Evolutionary conservation across 2,888 invertebrate species (phyloP).

Genomic region (Volucella inflata): DNA sequence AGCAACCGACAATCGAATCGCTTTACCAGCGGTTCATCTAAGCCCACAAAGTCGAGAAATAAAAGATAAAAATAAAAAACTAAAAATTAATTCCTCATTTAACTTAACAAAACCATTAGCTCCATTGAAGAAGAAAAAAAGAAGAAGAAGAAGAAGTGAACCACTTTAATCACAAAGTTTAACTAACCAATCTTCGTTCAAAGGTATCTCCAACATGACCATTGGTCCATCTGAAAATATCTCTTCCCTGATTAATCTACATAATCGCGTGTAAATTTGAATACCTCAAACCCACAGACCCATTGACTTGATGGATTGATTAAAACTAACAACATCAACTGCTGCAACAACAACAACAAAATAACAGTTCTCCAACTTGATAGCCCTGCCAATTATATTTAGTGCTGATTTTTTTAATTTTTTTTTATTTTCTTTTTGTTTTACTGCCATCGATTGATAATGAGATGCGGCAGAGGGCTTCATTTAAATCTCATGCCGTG

Average conservation of each 20-base stretch:
- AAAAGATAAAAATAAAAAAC: too few relatives aligned
- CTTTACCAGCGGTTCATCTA: too few relatives aligned
- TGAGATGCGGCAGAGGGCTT: constrained; percentile 11
- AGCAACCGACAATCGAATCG: too few relatives aligned
- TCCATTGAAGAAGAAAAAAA: not conserved
- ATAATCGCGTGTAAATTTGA: constrained; percentile 57
- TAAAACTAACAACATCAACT: constrained; percentile 17
- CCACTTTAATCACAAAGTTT: constrained; percentile 8
- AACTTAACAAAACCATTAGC: too few relatives aligned
- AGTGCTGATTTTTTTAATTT: constrained; percentile 48
- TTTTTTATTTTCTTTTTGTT: constrained; percentile 1
- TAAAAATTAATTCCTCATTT: too few relatives aligned
- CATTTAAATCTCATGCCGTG: not conserved
- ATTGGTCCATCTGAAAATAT: not conserved
- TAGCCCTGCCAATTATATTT: constrained; percentile 53
- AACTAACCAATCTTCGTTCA: not conserved
- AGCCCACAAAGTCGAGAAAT: too few relatives aligned
- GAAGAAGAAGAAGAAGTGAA: not conserved
- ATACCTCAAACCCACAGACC: constrained; percentile 19
- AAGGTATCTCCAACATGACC: not conserved
- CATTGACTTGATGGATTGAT: constrained; percentile 58
- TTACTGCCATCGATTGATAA: constrained; percentile 40
- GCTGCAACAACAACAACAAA: not conserved
- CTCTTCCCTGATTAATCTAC: constrained; percentile 46
- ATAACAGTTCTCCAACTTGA: constrained; percentile 7